Evolutionary conservation across 2,113 vertebrate species (phyloP), one percentile per base, ranked within the genome.

Genomic region (Istiophorus platypterus): DNA sequence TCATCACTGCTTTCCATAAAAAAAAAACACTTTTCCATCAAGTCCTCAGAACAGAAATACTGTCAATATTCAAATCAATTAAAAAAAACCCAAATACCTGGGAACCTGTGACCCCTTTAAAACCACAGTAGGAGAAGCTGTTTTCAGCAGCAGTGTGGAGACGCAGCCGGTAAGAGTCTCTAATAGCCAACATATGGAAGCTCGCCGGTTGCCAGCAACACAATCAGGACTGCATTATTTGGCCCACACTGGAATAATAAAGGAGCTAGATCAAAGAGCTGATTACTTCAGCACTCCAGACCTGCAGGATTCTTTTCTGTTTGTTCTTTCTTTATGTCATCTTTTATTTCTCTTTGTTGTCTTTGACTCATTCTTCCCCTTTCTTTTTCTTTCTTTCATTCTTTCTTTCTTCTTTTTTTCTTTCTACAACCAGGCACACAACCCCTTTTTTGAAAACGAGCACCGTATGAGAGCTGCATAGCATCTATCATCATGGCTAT

Each of bases 131-230:
- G 85, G 39, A 76, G 79, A 76, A 81, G 80, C n/a, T 0, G 15
- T 75, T 80, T 77, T 29, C 49, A 82, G 85, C 80, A 80, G 85
- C 78, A 64, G 26, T 10, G 72, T 64, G 56, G 57, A 85, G 68
- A 54, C 37, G 45, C 76, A 77, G 86, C 71, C 76, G 17, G 67
- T 83, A 70, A 78, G 79, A 90, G 81, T 67, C 84, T 87, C 85
- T 95, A 95, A 95, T 93, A 86, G 90, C 86, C 87, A 94, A 94
- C 94, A 95, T 93, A 94, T 95, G 94, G 93, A 91, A 59, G 91
- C 85, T 78, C 78, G 54, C 78, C 54, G 62, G 88, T 65, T 92
- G 90, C 92, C 93, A 94, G 93, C 88, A 77, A 76, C 88, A 92
- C 90, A 94, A 95, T 94, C 92, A 92, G 92, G 92, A 91, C 83